phyloP scores from a whole-genome alignment of 2,888 invertebrate species.

The Hecatera dysodea region DNA sequence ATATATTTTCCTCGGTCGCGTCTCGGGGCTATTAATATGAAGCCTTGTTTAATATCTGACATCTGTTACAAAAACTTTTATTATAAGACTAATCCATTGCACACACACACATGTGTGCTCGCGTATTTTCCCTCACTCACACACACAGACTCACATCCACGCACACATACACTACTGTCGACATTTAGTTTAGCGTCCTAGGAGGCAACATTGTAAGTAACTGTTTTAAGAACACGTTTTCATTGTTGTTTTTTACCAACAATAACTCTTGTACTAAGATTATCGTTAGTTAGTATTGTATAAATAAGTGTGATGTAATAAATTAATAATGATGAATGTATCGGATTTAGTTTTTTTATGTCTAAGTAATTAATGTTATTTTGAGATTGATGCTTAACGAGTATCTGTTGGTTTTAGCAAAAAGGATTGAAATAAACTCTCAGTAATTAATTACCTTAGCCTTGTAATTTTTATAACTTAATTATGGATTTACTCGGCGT shows the following conservation, averaged over 20 bases:
- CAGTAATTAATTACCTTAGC: conserved; percentile 16
- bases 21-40: conserved; percentile 88
- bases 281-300: conserved; percentile 41
- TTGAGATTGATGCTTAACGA: neutral
- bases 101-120: conserved; percentile 79
- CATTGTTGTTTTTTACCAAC: conserved; percentile 38
- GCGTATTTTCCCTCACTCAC: conserved; percentile 69
- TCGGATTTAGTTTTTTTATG: conserved; percentile 37
- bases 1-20: conserved; percentile 87
- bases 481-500: neutral
- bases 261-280: conserved; percentile 27
- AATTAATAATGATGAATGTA: conserved; percentile 42
- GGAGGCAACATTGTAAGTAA: conserved; percentile 77
- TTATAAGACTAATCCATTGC: conserved; percentile 91
- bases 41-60: conserved; percentile 90
- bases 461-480: conserved; percentile 23
- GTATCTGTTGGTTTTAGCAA: conserved; percentile 6
- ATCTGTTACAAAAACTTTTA: conserved; percentile 91
- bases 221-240: conserved; percentile 56
- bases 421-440: neutral
- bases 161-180: conserved; percentile 53
- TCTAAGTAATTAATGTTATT: conserved; percentile 25
- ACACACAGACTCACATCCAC: conserved; percentile 60
- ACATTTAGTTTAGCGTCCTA: conserved; percentile 87
- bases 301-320: conserved; percentile 24